Percentiles rank a stretch among this genome's conserved stretches.
phyloP scores from a whole-genome alignment of 2,797 vertebrate species.

The Phrynocephalus forsythii region DNA sequence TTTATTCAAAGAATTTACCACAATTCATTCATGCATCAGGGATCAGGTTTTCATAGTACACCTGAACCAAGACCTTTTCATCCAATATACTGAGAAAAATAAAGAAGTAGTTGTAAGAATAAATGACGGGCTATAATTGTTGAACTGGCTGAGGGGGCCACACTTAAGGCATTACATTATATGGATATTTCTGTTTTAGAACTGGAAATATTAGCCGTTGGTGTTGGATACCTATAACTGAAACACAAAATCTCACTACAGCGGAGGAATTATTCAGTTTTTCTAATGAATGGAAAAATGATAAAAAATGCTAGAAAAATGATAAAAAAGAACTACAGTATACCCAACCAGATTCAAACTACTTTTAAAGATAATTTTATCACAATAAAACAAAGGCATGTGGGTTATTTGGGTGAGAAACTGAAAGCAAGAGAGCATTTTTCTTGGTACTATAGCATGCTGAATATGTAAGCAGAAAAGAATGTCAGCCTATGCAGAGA shows the following conservation, averaged over 20 bases:
- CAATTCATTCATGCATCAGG: not conserved
- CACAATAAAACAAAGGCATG: conserved; percentile 9
- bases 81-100: not conserved
- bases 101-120: not conserved
- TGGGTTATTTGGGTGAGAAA: conserved; percentile 41
- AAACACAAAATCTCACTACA: not conserved
- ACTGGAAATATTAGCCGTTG: not conserved
- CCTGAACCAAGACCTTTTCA: not conserved
- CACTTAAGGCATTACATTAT: no score
- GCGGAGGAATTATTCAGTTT: conserved; percentile 18
- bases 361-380: conserved; percentile 16
- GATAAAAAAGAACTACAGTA: not conserved
- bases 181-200: no score
- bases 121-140: not conserved
- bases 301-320: not conserved
- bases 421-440: conserved; percentile 8
- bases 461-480: conserved; percentile 23
- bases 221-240: not conserved
- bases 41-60: not conserved
- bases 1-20: not conserved
- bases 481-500: conserved; percentile 9
- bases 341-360: not conserved
- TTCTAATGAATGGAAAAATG: conserved; percentile 17
- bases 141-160: not conserved
- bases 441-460: conserved; percentile 11